Evolutionary conservation across 2,797 vertebrate species (phyloP).

Genomic region (Thripadectes ignobilis): DNA sequence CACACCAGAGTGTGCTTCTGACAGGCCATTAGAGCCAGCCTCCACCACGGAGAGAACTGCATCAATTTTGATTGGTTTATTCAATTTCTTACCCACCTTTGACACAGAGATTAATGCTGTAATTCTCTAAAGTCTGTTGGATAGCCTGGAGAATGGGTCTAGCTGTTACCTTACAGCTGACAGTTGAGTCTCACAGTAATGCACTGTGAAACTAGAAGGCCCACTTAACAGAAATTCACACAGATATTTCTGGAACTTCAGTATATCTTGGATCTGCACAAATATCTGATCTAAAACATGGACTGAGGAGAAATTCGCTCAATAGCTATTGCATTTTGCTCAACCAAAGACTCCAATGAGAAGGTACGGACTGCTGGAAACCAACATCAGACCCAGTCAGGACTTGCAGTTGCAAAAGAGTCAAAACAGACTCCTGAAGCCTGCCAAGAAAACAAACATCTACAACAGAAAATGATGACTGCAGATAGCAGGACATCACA

Average conservation of each 20-base stretch:
- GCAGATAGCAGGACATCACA: not conserved
- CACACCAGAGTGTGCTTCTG: not conserved
- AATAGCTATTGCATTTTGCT: not conserved
- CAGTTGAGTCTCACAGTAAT: not conserved
- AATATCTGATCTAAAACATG: not conserved
- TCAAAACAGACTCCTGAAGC: not conserved
- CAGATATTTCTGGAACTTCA: not conserved
- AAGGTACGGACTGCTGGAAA: not conserved
- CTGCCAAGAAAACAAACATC: not conserved
- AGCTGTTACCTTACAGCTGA: not conserved
- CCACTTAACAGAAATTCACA: not conserved
- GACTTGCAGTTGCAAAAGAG: not conserved
- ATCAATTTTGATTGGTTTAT: slow-evolving; percentile 37
- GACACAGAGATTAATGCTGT: slow-evolving; percentile 1
- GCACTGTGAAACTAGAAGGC: not conserved
- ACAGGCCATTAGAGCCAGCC: slow-evolving; percentile 8
- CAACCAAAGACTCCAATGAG: not conserved
- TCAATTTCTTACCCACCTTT: slow-evolving; percentile 10
- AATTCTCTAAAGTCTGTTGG: slow-evolving; percentile 16
- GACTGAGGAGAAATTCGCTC: not conserved
- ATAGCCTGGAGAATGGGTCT: not conserved
- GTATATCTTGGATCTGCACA: not conserved
- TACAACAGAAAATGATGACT: not conserved
- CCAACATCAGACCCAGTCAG: not conserved
- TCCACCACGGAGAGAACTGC: not conserved